A percentile compares a stretch with the other conserved stretches of the same genome.
Conservation (phyloP, 2,797 vertebrate genomes). For the Bufotes viridis region DNA sequence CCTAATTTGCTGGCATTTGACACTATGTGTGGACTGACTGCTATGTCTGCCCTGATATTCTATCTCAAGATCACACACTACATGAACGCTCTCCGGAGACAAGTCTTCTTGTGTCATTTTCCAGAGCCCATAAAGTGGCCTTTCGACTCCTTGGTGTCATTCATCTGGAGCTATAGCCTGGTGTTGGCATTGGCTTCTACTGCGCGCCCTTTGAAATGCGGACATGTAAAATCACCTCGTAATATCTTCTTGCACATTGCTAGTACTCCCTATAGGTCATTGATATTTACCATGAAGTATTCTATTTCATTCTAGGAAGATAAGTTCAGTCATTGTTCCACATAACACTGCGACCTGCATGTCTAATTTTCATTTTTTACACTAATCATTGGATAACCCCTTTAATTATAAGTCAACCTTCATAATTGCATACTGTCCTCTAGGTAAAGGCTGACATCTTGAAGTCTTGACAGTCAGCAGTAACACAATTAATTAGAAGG, state of each 20-base stretch:
- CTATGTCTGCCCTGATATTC: constrained; percentile 36
- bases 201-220: neutral
- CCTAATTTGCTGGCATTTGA: constrained; percentile 40
- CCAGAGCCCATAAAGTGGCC: neutral
- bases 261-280: neutral
- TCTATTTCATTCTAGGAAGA: neutral
- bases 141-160: constrained; percentile 1
- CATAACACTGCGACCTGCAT: neutral
- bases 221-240: neutral
- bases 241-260: constrained; percentile 24
- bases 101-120: neutral
- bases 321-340: constrained; percentile 8
- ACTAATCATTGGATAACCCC: too few species aligned
- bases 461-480: too few species aligned
- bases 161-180: neutral
- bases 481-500: too few species aligned
- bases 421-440: too few species aligned
- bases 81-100: neutral
- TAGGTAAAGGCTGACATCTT: too few species aligned
- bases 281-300: neutral
- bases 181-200: neutral
- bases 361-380: too few species aligned
- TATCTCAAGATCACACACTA: constrained; percentile 8
- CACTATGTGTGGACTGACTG: constrained; percentile 43
- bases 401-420: too few species aligned